These are phyloP conservation scores for Nansenia antarctica DNA, from an alignment of 2,113 vertebrate species.

Conservation along the genomic window DNA sequence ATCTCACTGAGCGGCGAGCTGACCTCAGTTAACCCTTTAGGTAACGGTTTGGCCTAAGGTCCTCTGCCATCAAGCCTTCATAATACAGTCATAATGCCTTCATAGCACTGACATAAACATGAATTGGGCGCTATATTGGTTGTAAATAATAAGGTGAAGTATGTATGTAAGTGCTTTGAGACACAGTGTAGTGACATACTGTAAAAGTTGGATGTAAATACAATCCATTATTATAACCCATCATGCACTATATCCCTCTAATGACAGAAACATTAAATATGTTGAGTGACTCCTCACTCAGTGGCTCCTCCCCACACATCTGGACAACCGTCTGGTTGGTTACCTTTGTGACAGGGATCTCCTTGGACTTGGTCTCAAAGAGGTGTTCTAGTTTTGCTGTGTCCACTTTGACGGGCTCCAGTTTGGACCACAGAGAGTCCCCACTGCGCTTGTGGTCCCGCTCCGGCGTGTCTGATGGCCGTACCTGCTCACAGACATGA, in stretches of 20 bases:
- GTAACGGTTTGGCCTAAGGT: no score
- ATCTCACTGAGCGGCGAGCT: conserved; percentile 17
- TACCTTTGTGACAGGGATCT: conserved; percentile 95
- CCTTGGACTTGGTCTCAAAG: conserved; percentile 96
- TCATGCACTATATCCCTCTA: no score
- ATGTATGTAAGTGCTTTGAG: no score
- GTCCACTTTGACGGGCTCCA: conserved; percentile 93
- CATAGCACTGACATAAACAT: not conserved
- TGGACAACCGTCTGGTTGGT: conserved; percentile 2
- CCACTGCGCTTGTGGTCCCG: conserved; percentile 81
- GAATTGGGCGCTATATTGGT: not conserved
- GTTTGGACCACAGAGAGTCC: conserved; percentile 93
- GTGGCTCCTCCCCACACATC: no score
- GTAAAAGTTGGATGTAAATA: no score
- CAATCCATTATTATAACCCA: no score
- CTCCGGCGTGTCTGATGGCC: conserved; percentile 84
- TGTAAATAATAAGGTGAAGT: not conserved
- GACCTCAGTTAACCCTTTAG: conserved; percentile 21
- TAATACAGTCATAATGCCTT: not conserved
- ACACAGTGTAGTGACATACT: no score
- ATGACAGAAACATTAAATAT: not conserved
- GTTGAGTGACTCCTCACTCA: not conserved
- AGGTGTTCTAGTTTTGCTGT: conserved; percentile 93
- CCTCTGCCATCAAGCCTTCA: no score
- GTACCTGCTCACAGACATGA: conserved; percentile 76